These are phyloP conservation scores for Thomomys bottae DNA, from an alignment of 2,113 vertebrate species.

Conservation along the genomic window DNA sequence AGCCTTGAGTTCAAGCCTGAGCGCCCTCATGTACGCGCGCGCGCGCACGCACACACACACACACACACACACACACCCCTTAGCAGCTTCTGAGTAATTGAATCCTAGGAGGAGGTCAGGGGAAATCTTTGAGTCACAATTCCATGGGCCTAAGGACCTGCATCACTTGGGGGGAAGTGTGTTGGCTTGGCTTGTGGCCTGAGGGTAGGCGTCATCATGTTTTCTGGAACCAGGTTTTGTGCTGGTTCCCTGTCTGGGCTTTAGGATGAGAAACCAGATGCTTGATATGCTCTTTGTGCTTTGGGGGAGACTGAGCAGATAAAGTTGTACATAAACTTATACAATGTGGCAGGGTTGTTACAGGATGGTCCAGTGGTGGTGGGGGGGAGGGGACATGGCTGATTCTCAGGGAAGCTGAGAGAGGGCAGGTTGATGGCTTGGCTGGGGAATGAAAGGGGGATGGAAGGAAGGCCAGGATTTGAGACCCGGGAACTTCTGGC, in stretches of 20 bases:
- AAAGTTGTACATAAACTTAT: not conserved
- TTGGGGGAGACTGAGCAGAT: not conserved
- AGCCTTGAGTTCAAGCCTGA: no score
- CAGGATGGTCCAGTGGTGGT: no score
- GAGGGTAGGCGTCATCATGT: not conserved
- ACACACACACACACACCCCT: no score
- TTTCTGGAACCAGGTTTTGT: not conserved
- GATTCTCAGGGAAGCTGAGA: no score
- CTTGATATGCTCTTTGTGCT: no score
- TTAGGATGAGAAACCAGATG: not conserved
- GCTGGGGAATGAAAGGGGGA: not conserved
- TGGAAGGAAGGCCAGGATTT: constrained; percentile 1
- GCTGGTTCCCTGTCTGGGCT: not conserved
- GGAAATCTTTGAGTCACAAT: not conserved
- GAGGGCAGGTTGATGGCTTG: not conserved
- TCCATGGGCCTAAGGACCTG: not conserved
- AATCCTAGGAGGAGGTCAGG: constrained; percentile 14
- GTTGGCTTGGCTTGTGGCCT: not conserved
- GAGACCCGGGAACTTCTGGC: not conserved
- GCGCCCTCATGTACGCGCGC: no score
- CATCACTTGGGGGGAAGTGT: not conserved
- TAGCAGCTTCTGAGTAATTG: not conserved
- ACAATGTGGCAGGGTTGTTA: no score
- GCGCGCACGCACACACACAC: no score
- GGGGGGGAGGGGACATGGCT: no score